These are phyloP conservation scores for Steromphala cineraria DNA, from an alignment of 2,888 invertebrate species.

Conservation along the genomic window DNA sequence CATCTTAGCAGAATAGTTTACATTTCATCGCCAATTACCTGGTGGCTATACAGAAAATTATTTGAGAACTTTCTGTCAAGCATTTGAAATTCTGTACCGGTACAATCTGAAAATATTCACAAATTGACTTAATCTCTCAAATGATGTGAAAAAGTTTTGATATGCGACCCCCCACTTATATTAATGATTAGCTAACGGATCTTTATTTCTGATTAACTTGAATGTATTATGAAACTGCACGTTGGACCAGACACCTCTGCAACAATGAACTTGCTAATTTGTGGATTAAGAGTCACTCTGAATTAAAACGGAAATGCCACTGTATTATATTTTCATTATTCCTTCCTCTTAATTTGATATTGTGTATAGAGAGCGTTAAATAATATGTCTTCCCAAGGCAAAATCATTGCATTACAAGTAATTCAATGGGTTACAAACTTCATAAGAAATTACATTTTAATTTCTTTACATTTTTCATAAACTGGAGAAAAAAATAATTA, in stretches of 20 bases:
- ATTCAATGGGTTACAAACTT: neutral
- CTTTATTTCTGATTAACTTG: neutral
- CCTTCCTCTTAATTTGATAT: neutral
- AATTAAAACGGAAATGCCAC: neutral
- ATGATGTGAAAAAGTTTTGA: too few relatives aligned
- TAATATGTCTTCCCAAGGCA: neutral
- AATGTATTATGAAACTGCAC: neutral
- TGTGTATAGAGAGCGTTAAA: neutral
- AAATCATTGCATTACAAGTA: neutral
- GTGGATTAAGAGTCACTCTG: neutral
- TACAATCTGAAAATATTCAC: too few relatives aligned
- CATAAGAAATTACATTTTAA: neutral
- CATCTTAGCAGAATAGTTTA: too few relatives aligned
- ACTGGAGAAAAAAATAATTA: too few relatives aligned
- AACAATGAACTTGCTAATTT: neutral
- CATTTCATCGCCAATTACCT: too few relatives aligned
- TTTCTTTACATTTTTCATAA: neutral
- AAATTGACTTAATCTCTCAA: too few relatives aligned
- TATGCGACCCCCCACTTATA: too few relatives aligned
- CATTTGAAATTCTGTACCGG: too few relatives aligned
- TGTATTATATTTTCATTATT: slow-evolving; percentile 1
- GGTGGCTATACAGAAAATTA: too few relatives aligned
- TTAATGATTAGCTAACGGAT: neutral
- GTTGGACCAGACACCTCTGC: neutral
- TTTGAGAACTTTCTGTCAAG: too few relatives aligned